Percentiles rank a stretch among this genome's conserved stretches.
Conservation (phyloP, 2,888 invertebrate genomes). For the Diogma glabrata region DNA sequence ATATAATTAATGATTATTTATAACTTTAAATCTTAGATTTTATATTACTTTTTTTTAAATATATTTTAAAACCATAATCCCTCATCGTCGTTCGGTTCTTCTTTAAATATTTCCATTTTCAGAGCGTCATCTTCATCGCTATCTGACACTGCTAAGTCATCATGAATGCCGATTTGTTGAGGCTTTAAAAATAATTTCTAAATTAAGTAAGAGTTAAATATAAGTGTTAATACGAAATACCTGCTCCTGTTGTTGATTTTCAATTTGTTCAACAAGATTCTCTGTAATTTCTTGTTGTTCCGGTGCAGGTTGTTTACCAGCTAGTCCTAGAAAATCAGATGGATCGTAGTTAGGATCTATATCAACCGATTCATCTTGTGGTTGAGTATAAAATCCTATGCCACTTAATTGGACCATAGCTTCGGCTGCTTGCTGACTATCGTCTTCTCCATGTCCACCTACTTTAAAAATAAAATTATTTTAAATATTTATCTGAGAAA, state of each 20-base stretch:
- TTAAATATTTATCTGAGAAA: too few relatives aligned
- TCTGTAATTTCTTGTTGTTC: slow-evolving; percentile 10
- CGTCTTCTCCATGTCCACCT: slow-evolving; percentile 39
- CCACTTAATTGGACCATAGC: slow-evolving; percentile 63
- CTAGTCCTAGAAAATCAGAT: slow-evolving; percentile 62
- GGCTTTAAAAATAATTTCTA: slow-evolving; percentile 15
- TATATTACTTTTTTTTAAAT: neutral
- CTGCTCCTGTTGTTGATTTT: slow-evolving; percentile 14
- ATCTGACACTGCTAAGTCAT: slow-evolving; percentile 65
- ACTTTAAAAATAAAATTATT: too few relatives aligned
- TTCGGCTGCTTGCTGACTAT: slow-evolving; percentile 61
- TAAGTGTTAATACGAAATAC: neutral
- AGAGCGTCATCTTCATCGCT: slow-evolving; percentile 53
- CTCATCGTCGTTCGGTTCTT: slow-evolving; percentile 17
- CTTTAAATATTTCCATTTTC: slow-evolving; percentile 18
- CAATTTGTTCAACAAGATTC: slow-evolving; percentile 4
- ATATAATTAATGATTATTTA: neutral
- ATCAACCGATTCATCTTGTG: slow-evolving; percentile 54
- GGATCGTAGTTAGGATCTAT: slow-evolving; percentile 78
- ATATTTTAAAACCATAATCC: slow-evolving; percentile 20
- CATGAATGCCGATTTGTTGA: slow-evolving; percentile 47
- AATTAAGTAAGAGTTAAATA: slow-evolving; percentile 11
- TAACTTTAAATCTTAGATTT: neutral
- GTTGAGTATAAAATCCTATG: slow-evolving; percentile 49
- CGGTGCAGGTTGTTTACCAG: slow-evolving; percentile 27